These are phyloP conservation scores for Napeogenes inachia DNA, from an alignment of 2,888 invertebrate genomes.

Conservation along the genomic window DNA sequence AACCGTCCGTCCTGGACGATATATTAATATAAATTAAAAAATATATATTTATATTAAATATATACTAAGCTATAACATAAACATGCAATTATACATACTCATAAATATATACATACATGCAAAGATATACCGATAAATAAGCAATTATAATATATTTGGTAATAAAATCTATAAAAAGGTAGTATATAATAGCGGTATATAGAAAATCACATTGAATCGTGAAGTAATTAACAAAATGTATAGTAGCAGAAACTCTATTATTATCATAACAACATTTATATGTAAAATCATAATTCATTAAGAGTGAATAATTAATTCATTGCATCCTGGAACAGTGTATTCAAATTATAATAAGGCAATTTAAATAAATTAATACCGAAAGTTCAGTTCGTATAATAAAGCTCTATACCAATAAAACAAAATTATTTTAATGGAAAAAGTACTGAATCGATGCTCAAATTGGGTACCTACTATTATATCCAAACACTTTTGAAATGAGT, in stretches of 20 bases:
- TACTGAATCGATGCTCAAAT: background rate
- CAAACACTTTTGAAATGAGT: no score
- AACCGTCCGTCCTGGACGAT: no score
- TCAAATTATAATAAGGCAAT: constrained; percentile 5
- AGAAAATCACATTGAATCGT: background rate
- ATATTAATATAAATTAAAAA: no score
- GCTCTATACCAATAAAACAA: background rate
- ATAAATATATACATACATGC: no score
- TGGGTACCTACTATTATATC: background rate
- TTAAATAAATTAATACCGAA: constrained; percentile 4
- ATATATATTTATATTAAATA: no score
- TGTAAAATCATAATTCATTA: constrained; percentile 6
- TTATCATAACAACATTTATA: background rate
- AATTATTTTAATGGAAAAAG: background rate
- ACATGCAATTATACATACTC: no score
- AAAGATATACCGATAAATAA: no score
- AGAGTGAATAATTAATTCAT: constrained; percentile 4
- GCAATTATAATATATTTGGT: no score
- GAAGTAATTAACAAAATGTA: background rate
- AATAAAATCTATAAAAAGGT: no score
- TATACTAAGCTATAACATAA: no score
- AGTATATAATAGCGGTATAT: background rate
- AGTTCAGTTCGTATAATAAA: background rate
- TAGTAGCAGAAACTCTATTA: background rate
- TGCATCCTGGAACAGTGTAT: background rate